Percentiles rank a stretch among this genome's conserved stretches.
phyloP scores from a whole-genome alignment of 2,888 invertebrate genomes.

The Aphrophora alni region DNA sequence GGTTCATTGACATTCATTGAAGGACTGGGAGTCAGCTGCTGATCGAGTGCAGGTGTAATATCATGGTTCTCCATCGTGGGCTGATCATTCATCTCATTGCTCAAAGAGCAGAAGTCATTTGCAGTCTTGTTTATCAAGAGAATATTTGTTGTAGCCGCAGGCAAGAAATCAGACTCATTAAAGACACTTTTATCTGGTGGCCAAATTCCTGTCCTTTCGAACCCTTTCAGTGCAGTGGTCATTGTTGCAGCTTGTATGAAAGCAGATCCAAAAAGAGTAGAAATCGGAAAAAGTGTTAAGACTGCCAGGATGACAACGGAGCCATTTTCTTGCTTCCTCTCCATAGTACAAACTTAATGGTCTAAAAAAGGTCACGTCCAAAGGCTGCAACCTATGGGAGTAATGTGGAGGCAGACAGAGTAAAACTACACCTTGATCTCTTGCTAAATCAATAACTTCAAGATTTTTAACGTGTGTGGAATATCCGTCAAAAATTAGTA shows the following conservation, averaged over 20 bases:
- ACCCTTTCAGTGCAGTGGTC: slow-evolving; percentile 51
- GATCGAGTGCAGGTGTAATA: too few relatives aligned
- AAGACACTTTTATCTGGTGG: slow-evolving; percentile 49
- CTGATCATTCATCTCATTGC: too few relatives aligned
- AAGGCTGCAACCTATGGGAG: neutral
- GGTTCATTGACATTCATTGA: neutral
- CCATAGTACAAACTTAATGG: neutral
- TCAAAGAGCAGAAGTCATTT: too few relatives aligned
- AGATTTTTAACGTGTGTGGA: slow-evolving; percentile 11
- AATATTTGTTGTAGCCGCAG: neutral
- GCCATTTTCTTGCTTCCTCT: slow-evolving; percentile 42
- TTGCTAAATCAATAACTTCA: neutral
- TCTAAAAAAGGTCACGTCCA: neutral
- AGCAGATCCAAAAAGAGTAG: slow-evolving; percentile 47
- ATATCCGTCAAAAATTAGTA: slow-evolving; percentile 6
- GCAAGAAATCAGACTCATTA: neutral
- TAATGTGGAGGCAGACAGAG: neutral
- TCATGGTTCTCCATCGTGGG: too few relatives aligned
- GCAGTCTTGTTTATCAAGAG: too few relatives aligned
- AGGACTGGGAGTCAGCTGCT: neutral
- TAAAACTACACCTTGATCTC: neutral
- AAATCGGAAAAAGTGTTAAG: slow-evolving; percentile 45
- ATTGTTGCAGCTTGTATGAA: slow-evolving; percentile 49
- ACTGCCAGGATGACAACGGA: slow-evolving; percentile 7
- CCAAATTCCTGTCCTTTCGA: slow-evolving; percentile 53